Conservation (phyloP, 2,888 invertebrate species). For the Neoscelio sp. region DNA sequence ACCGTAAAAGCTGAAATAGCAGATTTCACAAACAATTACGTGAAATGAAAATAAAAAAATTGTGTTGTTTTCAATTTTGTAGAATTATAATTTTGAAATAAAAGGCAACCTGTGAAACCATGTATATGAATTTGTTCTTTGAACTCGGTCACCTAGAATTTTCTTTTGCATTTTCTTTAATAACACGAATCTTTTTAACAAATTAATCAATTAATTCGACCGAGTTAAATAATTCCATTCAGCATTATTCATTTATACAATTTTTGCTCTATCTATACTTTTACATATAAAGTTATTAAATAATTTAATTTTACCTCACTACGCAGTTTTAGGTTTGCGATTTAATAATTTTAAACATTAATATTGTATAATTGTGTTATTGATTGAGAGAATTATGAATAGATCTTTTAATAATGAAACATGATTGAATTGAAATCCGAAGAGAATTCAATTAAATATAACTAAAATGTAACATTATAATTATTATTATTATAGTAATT, state of each 20-base stretch:
- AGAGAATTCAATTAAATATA: not conserved
- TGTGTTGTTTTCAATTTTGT: slow-evolving; percentile 30
- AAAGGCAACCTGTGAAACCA: not conserved
- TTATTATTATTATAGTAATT: slow-evolving; percentile 2
- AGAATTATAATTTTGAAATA: slow-evolving; percentile 27
- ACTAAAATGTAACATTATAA: not conserved
- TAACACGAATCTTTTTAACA: not conserved
- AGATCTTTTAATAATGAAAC: slow-evolving; percentile 15
- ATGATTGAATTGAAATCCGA: not conserved
- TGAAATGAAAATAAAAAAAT: slow-evolving; percentile 48
- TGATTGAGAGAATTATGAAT: slow-evolving; percentile 1
- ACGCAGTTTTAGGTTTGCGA: not conserved
- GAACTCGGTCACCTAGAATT: not conserved
- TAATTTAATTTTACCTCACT: not conserved
- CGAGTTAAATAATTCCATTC: not conserved
- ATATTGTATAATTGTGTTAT: slow-evolving; percentile 1
- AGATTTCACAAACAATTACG: slow-evolving; percentile 65
- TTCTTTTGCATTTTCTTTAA: too few relatives aligned
- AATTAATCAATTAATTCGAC: slow-evolving; percentile 13
- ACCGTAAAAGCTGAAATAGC: slow-evolving; percentile 62
- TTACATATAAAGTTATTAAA: too few relatives aligned
- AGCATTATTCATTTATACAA: not conserved
- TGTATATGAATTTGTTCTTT: not conserved
- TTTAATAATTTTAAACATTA: not conserved
- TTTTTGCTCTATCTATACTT: too few relatives aligned